Base-by-base conservation (phyloP, 2,113 vertebrate species). In the Gobiocypris rarus region DNA sequence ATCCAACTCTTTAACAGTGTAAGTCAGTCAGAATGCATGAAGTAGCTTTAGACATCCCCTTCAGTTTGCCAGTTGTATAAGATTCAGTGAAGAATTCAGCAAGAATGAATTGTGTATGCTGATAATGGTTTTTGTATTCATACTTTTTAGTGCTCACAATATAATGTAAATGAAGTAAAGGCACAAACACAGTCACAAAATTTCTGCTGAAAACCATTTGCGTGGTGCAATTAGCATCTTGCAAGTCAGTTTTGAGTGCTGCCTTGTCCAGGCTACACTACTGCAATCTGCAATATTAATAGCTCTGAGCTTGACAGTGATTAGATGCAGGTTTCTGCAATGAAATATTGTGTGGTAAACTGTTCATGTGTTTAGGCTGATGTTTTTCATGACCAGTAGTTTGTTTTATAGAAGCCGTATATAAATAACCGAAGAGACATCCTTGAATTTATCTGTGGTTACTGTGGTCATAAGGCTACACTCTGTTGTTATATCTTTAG, bases 161-260 rank as follows among this genome's bases (percentile, higher is more conserved):
- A 69, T 69, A 69, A 69, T 41, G 65, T 41, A 69, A 41, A n/a
- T 69, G 34, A 69, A 38, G 31, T 69, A 69, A 69, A 69, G 65
- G 34, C 65, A 69, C 34, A 69, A 22, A 69, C 67, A 69, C 19
- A n/a, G 9, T 17, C 9, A 38, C 8, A 22, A 5, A 69, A 69
- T 22, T 69, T 2, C 4, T 41, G 31, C 34, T 69, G 65, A 41
- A 70, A 9, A 38, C 34, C 41, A 41, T 41, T 70, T 70, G 67
- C 67, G n/a, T 3, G 11, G 67, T 70, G 67, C 34, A 41, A 3
- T 70, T 70, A 38, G 17, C 65, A 41, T 41, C 9, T 19, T 69
- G 65, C 65, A 69, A 41, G 65, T 69, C 67, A 70, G 34, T 45
- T 71, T 45, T 73, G 38, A 26, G 41, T 73, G 41, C 70, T 26